Evolutionary conservation across 2,113 vertebrate genomes (phyloP), one percentile per base, ranked within the genome.

Genomic region (Scatophagus argus): DNA sequence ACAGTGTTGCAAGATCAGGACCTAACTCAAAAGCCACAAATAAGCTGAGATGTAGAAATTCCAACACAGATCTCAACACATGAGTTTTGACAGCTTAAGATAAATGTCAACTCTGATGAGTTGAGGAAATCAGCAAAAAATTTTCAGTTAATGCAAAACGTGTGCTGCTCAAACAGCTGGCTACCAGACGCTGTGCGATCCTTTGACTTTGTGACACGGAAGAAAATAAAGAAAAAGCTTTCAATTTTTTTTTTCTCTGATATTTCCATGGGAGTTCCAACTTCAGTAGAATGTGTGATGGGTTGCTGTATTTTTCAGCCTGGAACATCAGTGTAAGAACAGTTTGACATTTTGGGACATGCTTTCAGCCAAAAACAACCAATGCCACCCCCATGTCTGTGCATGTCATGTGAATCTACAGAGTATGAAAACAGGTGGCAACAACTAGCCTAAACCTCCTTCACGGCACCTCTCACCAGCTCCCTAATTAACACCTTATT

Each of bases 121-220:
- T 55, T 56, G 10, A 71, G 46, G 54, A 47, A 64, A 77, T 70
- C 23, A 29, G 19, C 17, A 27, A 63, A 31, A 59, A 41, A 49
- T 41, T 39, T 68, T 54, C 4, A 25, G 5, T 61, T 13, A 71
- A 68, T 60, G 19, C 14, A 63, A 72, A 72, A 41, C n/a, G n/a
- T 52, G 12, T 70, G 81, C 31, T 55, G 19, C 66, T 43, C 54
- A 63, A 63, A 66, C 79, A 66, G 71, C 47, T 87, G 76, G 49
- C 60, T 36, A 63, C 51, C 60, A 82, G 65, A 52, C 9, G 0
- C 8, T 38, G 17, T 51, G 17, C 21, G 51, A 29, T 34, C 4
- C 31, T 43, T 56, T 21, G 43, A 52, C 59, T 64, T 34, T 49
- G 14, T 43, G 32, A 69, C 41, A 79, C 13, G 41, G 10, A 61